Base-by-base conservation (phyloP, 1,140 invertebrate species). In the Dendrolimus punctatus region DNA sequence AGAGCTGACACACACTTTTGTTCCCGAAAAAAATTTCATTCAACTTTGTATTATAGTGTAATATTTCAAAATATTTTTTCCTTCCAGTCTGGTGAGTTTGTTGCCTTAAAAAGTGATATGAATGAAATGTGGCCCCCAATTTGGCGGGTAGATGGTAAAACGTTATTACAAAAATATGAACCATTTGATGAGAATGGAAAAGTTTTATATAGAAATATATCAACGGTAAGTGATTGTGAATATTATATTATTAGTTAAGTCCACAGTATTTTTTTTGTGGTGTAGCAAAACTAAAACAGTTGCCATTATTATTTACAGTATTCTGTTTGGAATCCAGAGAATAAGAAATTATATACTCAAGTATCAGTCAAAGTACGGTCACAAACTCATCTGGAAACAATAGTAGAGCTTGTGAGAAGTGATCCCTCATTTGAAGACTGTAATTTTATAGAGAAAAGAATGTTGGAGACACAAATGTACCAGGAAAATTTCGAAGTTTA, bases 401-500 rank as follows among this genome's bases (percentile, higher is more conserved):
- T 95, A 66, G 94, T 95, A n/a, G 93, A 95, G 85, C 92, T 95
- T 72, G 81, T 95, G 60, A 89, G 91, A 52, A 92, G 91, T 47
- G 93, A 94, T 71, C 78, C 93, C 60, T 89, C 91, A n/a, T 76
- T 91, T 10, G 90, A 92, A 60, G 92, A 94, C 68, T 90, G 90
- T 51, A 91, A 93, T 68, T 92, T 91, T 70, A 91, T 94, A 46
- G 91, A 93, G 58, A 92, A 92, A 70, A 90, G 90, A 51, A 93
- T 95, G 89, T 90, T 93, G 63, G 91, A 94, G 53, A 92, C 90
- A 49, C 90, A 92, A 66, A 91, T 91, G 62, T 93, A 94, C 85
- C 92, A 95, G 71, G 94, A 95, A 67, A 93, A 94, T 80, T 96
- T 96, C 81, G 95, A 96, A 89, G 94, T 96, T 5, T 96, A 95